phyloP scores from a whole-genome alignment of 1,140 invertebrate genomes.

The Anastatus disparis region DNA sequence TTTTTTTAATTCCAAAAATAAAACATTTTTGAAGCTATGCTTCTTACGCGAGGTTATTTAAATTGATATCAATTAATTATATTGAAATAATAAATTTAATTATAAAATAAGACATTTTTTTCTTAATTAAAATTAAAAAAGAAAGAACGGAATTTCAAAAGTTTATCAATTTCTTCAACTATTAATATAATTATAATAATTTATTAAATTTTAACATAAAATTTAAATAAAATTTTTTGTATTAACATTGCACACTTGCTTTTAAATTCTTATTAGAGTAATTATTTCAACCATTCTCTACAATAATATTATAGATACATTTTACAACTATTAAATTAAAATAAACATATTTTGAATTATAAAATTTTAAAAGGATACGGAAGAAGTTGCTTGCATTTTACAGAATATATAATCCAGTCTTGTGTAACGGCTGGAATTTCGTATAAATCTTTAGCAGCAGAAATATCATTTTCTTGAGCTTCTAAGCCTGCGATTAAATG shows the following conservation, averaged over 20 bases:
- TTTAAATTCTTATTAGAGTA: neutral
- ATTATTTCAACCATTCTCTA: too few relatives aligned
- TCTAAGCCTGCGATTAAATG: slow-evolving; percentile 87
- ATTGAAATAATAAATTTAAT: too few relatives aligned
- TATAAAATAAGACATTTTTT: too few relatives aligned
- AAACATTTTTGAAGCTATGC: too few relatives aligned
- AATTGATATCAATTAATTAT: too few relatives aligned
- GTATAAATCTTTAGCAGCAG: slow-evolving; percentile 89
- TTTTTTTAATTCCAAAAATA: too few relatives aligned
- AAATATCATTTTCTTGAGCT: slow-evolving; percentile 81
- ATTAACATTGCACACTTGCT: neutral
- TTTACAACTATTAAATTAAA: slow-evolving; percentile 17
- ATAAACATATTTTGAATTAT: slow-evolving; percentile 11
- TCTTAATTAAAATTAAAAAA: too few relatives aligned
- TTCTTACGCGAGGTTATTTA: too few relatives aligned
- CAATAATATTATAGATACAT: neutral
- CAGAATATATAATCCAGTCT: slow-evolving; percentile 84
- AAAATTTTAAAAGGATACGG: slow-evolving; percentile 72
- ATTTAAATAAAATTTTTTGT: neutral
- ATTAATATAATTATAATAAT: slow-evolving; percentile 9
- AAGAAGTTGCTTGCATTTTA: slow-evolving; percentile 73
- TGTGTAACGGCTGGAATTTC: slow-evolving; percentile 88
- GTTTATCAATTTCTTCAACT: too few relatives aligned
- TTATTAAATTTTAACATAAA: slow-evolving; percentile 10
- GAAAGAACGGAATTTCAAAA: too few relatives aligned